phyloP scores from a whole-genome alignment of 2,888 invertebrate genomes.

The Andrena marginata region DNA sequence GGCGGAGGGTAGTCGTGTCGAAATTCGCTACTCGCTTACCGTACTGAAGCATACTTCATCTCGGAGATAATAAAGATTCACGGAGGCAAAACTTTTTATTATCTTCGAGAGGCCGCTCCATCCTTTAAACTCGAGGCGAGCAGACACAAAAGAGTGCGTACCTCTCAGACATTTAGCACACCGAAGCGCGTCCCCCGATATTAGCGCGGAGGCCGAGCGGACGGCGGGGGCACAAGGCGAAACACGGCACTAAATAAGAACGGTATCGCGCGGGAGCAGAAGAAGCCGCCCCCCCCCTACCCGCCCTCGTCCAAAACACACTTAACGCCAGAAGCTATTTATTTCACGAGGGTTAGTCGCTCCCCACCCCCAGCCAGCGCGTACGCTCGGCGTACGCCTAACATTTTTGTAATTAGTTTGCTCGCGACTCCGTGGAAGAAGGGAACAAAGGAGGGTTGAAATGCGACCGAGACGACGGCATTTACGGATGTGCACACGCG shows the following conservation, averaged over 20 bases:
- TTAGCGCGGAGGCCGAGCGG: neutral
- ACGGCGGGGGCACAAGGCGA: neutral
- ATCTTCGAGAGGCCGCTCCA: no score
- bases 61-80: no score
- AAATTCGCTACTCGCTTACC: no score
- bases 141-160: no score
- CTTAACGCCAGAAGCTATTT: constrained; percentile 75
- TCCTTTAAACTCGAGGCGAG: no score
- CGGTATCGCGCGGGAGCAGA: constrained; percentile 45
- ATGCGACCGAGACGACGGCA: constrained; percentile 61
- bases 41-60: no score
- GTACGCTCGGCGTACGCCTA: constrained; percentile 58
- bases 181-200: constrained; percentile 3
- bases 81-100: no score
- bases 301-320: constrained; percentile 64
- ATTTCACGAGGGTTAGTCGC: constrained; percentile 70
- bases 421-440: constrained; percentile 69
- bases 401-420: constrained; percentile 82
- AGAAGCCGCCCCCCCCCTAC: constrained; percentile 22
- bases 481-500: constrained; percentile 50
- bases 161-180: no score
- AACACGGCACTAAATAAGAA: constrained; percentile 50
- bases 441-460: constrained; percentile 65
- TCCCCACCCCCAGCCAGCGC: neutral
- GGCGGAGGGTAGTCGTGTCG: no score